phyloP scores from a whole-genome alignment of 2,888 invertebrate species.

The Toxonevra muliebris region DNA sequence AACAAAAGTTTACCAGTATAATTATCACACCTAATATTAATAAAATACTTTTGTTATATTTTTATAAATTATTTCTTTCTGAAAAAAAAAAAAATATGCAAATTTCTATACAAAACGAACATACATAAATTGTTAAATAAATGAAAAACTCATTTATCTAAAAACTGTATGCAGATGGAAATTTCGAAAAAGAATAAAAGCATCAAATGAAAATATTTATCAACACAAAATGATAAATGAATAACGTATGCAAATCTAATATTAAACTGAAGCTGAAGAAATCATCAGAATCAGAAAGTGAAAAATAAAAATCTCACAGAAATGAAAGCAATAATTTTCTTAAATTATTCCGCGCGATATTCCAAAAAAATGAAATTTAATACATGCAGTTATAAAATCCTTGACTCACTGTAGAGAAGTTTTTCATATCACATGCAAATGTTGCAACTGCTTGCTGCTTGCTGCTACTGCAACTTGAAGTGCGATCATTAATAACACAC shows the following conservation, averaged over 20 bases:
- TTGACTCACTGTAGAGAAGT: conserved; percentile 7
- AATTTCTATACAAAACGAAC: no score
- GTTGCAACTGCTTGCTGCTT: background rate
- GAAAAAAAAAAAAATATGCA: no score
- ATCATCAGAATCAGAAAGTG: conserved; percentile 5
- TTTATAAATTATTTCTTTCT: no score
- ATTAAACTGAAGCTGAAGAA: conserved; percentile 15
- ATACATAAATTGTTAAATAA: no score
- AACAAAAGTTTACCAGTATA: no score
- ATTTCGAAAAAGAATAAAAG: no score
- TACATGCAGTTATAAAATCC: background rate
- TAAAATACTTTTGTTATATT: no score
- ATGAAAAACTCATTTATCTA: no score
- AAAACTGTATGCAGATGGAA: no score
- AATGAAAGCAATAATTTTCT: background rate
- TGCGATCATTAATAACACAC: conserved; percentile 61
- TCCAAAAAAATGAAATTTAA: background rate
- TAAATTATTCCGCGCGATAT: background rate
- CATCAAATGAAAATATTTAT: conserved; percentile 42
- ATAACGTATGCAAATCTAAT: conserved; percentile 44
- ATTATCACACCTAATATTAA: no score
- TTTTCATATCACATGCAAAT: background rate
- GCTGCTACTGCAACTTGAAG: conserved; percentile 15
- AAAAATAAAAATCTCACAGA: conserved; percentile 7
- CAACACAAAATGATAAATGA: conserved; percentile 48